Base-by-base conservation (phyloP, 1,140 invertebrate genomes). In the Bombyx mori region DNA sequence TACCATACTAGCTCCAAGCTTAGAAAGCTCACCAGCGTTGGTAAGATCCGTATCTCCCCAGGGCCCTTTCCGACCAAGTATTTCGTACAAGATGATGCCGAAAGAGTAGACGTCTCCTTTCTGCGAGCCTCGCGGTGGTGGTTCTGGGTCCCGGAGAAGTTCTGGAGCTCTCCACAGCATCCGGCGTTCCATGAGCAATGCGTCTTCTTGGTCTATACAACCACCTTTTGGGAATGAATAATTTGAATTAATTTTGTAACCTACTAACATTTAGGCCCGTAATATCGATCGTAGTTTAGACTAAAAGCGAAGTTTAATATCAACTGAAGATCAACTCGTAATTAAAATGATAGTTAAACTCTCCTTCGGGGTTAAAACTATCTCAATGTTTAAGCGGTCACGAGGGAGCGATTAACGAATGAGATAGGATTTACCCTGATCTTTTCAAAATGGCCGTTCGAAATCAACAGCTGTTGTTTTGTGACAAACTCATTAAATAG, bases 101-200 rank as follows among this genome's bases (percentile, higher is more conserved):
- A 94, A 94, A 42, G 90, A 90, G 72, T 93, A 94, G 8, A 93
- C 90, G 67, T 94, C 93, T 44, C 92, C 93, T 70, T 93, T 94
- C 77, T 94, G 93, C 0, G 92, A 90, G 0, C 92, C 93, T 58
- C 91, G 69, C 3, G 89, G 73, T 1, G 89, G 83, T 5, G 88
- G 79, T 53, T 77, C 88, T 1, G 86, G 77, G 53, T 88, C 81
- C 44, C 92, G 77, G 6, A 94, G 78, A 6, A 94, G 80, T 80
- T 94, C 93, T 0, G 93, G 93, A 1, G 93, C 92, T 53, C 89
- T 76, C 91, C 92, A 94, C 42, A 94, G 73, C 62, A 89, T 88
- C 35, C 91, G 86, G 1, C 68, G 66, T 57, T 88, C 88, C 64
- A 82, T 71, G 0, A 82, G 73, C 8, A 85, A 58, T 4, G 86